Evolutionary conservation across 2,113 vertebrate species (phyloP).

Genomic region (Siphamia tubifer): DNA sequence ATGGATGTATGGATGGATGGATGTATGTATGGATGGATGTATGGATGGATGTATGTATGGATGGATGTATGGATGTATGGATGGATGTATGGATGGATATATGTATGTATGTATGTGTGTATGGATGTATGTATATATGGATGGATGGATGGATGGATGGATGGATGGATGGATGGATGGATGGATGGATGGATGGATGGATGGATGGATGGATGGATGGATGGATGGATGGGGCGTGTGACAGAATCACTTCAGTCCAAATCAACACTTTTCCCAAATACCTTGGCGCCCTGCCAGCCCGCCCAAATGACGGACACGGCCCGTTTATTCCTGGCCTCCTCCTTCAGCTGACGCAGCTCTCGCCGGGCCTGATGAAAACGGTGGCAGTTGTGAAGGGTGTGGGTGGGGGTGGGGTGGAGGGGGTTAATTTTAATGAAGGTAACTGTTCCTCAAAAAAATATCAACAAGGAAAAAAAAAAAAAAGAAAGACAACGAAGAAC

Average conservation of each 20-base stretch:
- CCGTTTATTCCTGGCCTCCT: slow-evolving; percentile 93
- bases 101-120: too few relatives aligned
- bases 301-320: slow-evolving; percentile 99
- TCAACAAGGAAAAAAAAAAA: slow-evolving; percentile 9
- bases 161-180: too few relatives aligned
- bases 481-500: slow-evolving; percentile 1
- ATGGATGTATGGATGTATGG: too few relatives aligned
- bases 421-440: slow-evolving; percentile 67
- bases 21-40: too few relatives aligned
- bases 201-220: background rate
- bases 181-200: background rate
- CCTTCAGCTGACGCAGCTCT: slow-evolving; percentile 96
- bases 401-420: slow-evolving; percentile 86
- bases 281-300: slow-evolving; percentile 98
- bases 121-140: too few relatives aligned
- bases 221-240: slow-evolving; percentile 58
- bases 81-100: too few relatives aligned
- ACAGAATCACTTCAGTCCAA: slow-evolving; percentile 68
- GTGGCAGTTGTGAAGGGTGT: slow-evolving; percentile 78
- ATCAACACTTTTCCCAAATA: slow-evolving; percentile 83
- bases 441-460: slow-evolving; percentile 33
- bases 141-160: too few relatives aligned
- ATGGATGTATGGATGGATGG: too few relatives aligned
- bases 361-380: slow-evolving; percentile 87
- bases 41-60: too few relatives aligned